A percentile compares a stretch with the other conserved stretches of the same genome.
Evolutionary conservation across 2,888 invertebrate species (phyloP).

Genomic region (Julus scandinavius): DNA sequence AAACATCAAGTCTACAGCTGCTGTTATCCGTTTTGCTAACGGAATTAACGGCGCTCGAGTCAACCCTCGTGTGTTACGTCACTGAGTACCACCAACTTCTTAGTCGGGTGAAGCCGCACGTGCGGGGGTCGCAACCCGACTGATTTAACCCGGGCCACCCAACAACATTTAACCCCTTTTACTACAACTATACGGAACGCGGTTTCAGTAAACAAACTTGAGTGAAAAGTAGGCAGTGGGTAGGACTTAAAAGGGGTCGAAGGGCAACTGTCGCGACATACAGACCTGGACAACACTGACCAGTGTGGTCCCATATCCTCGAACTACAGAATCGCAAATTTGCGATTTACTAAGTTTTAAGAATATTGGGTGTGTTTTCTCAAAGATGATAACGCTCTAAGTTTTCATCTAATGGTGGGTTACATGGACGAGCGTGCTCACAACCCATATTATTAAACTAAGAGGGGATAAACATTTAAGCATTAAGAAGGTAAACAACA

Average conservation of each 20-base stretch:
- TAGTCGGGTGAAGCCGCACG: background rate
- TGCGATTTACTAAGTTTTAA: too few relatives aligned
- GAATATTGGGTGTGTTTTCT: too few relatives aligned
- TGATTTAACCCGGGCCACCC: background rate
- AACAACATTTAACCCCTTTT: slow-evolving; percentile 16
- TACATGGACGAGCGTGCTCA: too few relatives aligned
- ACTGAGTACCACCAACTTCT: too few relatives aligned
- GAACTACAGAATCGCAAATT: too few relatives aligned
- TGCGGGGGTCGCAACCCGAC: background rate
- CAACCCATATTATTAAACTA: background rate
- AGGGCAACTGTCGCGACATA: background rate
- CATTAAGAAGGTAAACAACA: background rate
- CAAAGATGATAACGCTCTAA: too few relatives aligned
- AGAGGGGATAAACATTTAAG: background rate
- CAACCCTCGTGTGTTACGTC: too few relatives aligned
- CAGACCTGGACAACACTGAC: background rate
- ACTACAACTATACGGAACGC: background rate
- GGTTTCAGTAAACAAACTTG: background rate
- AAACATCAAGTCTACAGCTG: too few relatives aligned
- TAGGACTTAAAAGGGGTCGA: background rate
- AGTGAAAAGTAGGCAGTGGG: background rate
- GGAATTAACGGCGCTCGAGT: too few relatives aligned
- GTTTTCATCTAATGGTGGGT: too few relatives aligned
- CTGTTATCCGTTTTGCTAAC: too few relatives aligned
- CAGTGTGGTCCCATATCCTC: background rate